Evolutionary conservation across 2,888 invertebrate species (phyloP).

Genomic region (Arctia plantaginis): DNA sequence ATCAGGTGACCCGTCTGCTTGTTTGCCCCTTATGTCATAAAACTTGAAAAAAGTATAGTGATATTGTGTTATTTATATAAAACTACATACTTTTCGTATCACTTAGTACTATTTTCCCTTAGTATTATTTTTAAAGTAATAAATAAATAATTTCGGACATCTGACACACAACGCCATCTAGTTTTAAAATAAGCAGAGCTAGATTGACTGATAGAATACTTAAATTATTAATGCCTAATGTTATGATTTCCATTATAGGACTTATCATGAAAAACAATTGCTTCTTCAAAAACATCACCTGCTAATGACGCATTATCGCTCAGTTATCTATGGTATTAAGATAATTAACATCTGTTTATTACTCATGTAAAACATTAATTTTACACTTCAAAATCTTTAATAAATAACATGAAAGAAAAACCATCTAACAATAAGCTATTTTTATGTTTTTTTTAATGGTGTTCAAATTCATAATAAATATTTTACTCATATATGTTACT

Average conservation of each 20-base stretch:
- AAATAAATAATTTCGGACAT: background rate
- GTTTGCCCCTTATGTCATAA: too few relatives aligned
- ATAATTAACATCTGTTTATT: slow-evolving; percentile 2
- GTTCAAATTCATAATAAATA: too few relatives aligned
- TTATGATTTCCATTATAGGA: too few relatives aligned
- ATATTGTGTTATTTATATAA: too few relatives aligned
- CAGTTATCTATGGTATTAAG: slow-evolving; percentile 14
- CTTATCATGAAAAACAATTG: background rate
- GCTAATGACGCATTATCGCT: background rate
- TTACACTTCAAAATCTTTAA: background rate
- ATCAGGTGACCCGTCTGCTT: too few relatives aligned
- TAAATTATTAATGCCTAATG: background rate
- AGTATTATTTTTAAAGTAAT: too few relatives aligned
- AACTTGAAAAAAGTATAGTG: too few relatives aligned
- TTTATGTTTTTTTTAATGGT: too few relatives aligned
- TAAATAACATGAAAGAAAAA: background rate
- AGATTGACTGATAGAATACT: background rate
- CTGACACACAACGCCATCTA: background rate
- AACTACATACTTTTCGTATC: too few relatives aligned
- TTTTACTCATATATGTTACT: too few relatives aligned
- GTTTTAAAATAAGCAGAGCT: background rate
- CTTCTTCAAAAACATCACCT: background rate
- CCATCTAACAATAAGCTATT: background rate
- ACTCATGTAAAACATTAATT: background rate
- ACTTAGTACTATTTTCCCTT: too few relatives aligned